Evolutionary conservation across 2,888 invertebrate species (phyloP).

Genomic region (Drymonia ruficornis): DNA sequence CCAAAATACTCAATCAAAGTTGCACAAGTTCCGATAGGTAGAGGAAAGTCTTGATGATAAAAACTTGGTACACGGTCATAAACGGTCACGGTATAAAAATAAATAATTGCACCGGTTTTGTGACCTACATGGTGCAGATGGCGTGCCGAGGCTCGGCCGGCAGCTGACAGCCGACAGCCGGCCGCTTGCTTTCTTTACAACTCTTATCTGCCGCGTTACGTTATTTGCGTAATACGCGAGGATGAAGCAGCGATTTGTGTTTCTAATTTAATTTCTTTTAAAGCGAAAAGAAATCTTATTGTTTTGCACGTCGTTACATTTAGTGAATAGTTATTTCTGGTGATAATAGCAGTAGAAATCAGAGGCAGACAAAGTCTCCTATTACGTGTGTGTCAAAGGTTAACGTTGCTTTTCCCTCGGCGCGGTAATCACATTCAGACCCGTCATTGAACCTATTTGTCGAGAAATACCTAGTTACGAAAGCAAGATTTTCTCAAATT

Average conservation of each 20-base stretch:
- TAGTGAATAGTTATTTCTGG: not conserved
- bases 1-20: too few relatives aligned
- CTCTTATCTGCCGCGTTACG: conserved; percentile 37
- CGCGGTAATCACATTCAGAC: not conserved
- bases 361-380: not conserved
- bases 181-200: conserved; percentile 31
- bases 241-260: conserved; percentile 27
- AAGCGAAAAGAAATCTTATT: not conserved
- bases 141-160: conserved; percentile 6
- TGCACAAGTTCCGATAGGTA: too few relatives aligned
- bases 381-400: conserved; percentile 1
- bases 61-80: too few relatives aligned
- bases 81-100: too few relatives aligned
- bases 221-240: conserved; percentile 34
- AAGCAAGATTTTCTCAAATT: too few relatives aligned
- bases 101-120: too few relatives aligned
- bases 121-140: conserved; percentile 7
- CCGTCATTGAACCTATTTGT: not conserved
- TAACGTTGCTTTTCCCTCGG: not conserved
- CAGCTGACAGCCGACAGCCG: too few relatives aligned
- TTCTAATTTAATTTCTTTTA: conserved; percentile 17
- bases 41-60: too few relatives aligned
- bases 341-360: not conserved
- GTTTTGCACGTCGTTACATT: not conserved
- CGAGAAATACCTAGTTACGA: too few relatives aligned